phyloP scores from a whole-genome alignment of 2,888 invertebrate species.

The Subacronicta megacephala region DNA sequence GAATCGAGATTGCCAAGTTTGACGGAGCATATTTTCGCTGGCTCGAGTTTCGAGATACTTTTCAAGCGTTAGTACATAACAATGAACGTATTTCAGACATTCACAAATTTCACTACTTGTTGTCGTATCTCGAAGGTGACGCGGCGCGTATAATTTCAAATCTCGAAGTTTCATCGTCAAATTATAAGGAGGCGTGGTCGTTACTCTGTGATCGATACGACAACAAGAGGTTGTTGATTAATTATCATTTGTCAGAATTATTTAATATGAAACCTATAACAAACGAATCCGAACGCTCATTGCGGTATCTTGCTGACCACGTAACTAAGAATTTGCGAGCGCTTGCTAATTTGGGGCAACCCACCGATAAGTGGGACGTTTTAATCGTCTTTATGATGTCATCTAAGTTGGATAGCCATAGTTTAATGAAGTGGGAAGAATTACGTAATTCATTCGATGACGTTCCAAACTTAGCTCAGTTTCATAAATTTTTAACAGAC shows the following conservation, averaged over 20 bases:
- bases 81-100: constrained; percentile 27
- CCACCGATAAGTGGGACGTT: constrained; percentile 43
- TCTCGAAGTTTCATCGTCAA: constrained; percentile 42
- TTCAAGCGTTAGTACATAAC: constrained; percentile 37
- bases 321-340: constrained; percentile 54
- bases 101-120: constrained; percentile 44
- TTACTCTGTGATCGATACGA: constrained; percentile 40
- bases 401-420: constrained; percentile 42
- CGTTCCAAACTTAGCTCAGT: constrained; percentile 42
- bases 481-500: constrained; percentile 47
- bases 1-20: constrained; percentile 36
- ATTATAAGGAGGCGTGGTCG: constrained; percentile 47
- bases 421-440: constrained; percentile 55
- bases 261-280: constrained; percentile 26
- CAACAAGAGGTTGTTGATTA: constrained; percentile 28
- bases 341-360: constrained; percentile 38
- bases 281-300: constrained; percentile 31
- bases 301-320: constrained; percentile 45
- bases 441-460: constrained; percentile 34
- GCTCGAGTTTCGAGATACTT: constrained; percentile 34
- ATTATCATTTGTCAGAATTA: constrained; percentile 14
- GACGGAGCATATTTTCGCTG: constrained; percentile 33
- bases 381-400: constrained; percentile 44
- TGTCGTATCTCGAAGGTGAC: constrained; percentile 38
- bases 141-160: constrained; percentile 42